Base-by-base conservation (phyloP, 2,888 invertebrate species). In the Heliconius ethilla region DNA sequence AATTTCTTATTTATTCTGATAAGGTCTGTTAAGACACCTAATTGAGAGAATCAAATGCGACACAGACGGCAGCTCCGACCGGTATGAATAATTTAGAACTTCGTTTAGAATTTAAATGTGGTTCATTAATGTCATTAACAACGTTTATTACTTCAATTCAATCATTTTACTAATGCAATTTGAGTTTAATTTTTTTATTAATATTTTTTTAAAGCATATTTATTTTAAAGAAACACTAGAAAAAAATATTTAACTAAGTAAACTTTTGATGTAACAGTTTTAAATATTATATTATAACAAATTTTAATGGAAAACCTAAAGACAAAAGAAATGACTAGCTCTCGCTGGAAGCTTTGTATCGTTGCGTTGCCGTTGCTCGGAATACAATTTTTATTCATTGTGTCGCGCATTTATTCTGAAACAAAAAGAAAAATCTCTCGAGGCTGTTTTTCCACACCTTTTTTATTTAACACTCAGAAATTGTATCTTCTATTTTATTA, bases 1-100 rank as follows among this genome's bases (percentile, higher is more conserved):
- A 72, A 81, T 75, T 75, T 45, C 73, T 83, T 84, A 80, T 82
- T 81, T 83, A 82, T 75, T 80, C 72, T 82, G 82, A 85, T 83
- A 84, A 83, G 83, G 80, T 83, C 78, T 79, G 81, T 83, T 81
- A 82, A 82, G 78, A 82, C 81, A 84, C 83, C 84, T 78, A 83
- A 84, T 86, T 84, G 80, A 82, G 82, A 78, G 59, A 78, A 74
- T 75, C 59, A 85, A 85, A 84, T 83, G 83, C 84, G 81, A 82
- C 75, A 81, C 80, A 83, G 81, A 74, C 83, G 81, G 55, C 66
- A 72, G 72, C 72, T 59, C 55, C 75, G 59, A 37, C 55, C 62
- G 59, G 59, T 73, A 33, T 75, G 78, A 76, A 78, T 73, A 78
- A 78, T 66, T 73, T 67, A 73, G 67, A 72, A 66, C 51, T 59